These are phyloP conservation scores for Drosophila lacicola DNA, from an alignment of 2,888 invertebrate species.

Conservation along the genomic window DNA sequence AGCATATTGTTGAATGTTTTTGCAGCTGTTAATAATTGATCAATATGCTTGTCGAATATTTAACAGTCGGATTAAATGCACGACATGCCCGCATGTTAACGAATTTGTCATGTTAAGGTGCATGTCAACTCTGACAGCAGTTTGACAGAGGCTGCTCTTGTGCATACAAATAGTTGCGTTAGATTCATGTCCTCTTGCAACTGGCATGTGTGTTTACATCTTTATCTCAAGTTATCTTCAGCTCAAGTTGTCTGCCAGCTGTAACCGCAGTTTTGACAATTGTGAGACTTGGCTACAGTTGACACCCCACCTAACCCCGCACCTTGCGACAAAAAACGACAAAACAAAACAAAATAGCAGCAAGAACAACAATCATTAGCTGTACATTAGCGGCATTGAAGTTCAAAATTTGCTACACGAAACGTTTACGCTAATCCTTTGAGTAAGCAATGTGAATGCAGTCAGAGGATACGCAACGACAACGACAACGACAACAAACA, in stretches of 20 bases:
- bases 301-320: neutral
- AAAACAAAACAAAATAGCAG: slow-evolving; percentile 1
- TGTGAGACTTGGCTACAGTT: neutral
- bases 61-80: no score
- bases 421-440: slow-evolving; percentile 61
- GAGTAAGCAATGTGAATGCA: slow-evolving; percentile 51
- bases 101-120: neutral
- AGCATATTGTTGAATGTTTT: no score
- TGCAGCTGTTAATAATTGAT: no score
- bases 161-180: no score
- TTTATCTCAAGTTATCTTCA: neutral
- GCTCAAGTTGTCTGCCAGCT: slow-evolving; percentile 6
- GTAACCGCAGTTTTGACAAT: slow-evolving; percentile 20
- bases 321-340: neutral
- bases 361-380: slow-evolving; percentile 60
- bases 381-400: slow-evolving; percentile 68
- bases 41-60: no score
- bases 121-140: neutral
- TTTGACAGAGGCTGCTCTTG: neutral
- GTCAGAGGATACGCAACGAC: slow-evolving; percentile 23
- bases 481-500: neutral
- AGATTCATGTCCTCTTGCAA: no score
- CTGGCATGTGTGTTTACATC: no score
- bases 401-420: slow-evolving; percentile 58
- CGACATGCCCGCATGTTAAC: no score